Percentiles rank a stretch among this genome's conserved stretches.
Evolutionary conservation across 2,888 invertebrate genomes (phyloP).

Genomic region (Meiosimyza platycephala): DNA sequence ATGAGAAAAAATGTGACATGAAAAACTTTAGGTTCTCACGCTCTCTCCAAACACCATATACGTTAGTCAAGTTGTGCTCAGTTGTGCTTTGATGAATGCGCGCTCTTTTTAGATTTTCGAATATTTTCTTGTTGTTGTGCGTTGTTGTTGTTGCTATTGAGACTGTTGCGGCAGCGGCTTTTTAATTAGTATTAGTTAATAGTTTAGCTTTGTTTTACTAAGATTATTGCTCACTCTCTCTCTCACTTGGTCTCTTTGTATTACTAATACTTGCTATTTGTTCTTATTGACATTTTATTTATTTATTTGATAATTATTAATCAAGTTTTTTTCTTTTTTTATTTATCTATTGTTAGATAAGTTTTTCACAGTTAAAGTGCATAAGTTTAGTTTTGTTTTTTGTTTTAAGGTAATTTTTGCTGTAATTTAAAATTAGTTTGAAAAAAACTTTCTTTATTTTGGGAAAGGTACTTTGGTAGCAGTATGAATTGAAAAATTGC

Average conservation of each 20-base stretch:
- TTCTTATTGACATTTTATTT: constrained; percentile 19
- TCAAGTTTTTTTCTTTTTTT: constrained; percentile 3
- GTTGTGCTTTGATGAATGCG: no score
- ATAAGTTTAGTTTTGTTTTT: no score
- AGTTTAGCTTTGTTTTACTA: neutral
- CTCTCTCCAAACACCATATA: no score
- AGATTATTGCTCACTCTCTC: neutral
- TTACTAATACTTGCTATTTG: constrained; percentile 9
- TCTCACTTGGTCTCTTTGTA: neutral
- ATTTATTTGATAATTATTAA: constrained; percentile 13
- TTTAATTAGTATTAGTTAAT: neutral
- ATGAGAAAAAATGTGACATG: no score
- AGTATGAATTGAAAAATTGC: neutral
- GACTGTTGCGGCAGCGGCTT: constrained; percentile 2
- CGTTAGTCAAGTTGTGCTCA: no score
- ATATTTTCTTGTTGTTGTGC: neutral
- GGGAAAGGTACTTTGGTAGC: constrained; percentile 23
- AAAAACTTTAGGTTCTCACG: no score
- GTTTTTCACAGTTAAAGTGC: no score
- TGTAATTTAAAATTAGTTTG: no score
- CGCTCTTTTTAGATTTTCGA: neutral
- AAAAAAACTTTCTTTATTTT: neutral
- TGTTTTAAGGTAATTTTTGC: no score
- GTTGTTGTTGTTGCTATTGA: constrained; percentile 8
- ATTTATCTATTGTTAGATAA: neutral